A percentile compares a stretch with the other conserved stretches of the same genome.
These are phyloP conservation scores for Spisula solida DNA, from an alignment of 2,888 invertebrate genomes.

Conservation along the genomic window DNA sequence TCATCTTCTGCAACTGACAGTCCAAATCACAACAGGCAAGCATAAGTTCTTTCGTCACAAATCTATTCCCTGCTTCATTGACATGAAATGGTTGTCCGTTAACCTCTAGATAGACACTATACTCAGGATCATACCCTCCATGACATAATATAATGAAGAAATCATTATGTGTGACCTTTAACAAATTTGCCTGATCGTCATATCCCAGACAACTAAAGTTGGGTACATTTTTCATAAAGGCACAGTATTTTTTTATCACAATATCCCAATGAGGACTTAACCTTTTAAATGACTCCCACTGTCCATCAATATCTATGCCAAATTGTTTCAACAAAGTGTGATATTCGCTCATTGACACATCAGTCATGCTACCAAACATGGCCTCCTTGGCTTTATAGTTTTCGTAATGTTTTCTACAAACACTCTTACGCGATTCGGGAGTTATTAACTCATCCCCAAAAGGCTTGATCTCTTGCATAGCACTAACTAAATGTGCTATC, in stretches of 20 bases:
- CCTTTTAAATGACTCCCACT: constrained; percentile 47
- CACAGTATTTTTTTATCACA: constrained; percentile 53
- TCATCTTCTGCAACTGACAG: constrained; percentile 47
- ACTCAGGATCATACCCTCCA: constrained; percentile 51
- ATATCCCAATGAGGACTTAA: constrained; percentile 35
- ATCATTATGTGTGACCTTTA: constrained; percentile 61
- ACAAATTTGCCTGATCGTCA: constrained; percentile 57
- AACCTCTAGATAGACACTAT: constrained; percentile 48
- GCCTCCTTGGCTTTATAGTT: constrained; percentile 53
- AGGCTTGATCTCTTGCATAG: constrained; percentile 57
- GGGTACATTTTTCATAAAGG: constrained; percentile 63
- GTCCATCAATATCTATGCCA: constrained; percentile 63
- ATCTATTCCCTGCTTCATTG: constrained; percentile 63
- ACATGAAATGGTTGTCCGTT: constrained; percentile 61
- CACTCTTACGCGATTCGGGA: constrained; percentile 32
- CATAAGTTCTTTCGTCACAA: constrained; percentile 50
- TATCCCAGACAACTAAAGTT: constrained; percentile 48
- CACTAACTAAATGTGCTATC: constrained; percentile 29
- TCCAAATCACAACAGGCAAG: background rate
- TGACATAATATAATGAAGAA: constrained; percentile 59
- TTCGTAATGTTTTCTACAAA: constrained; percentile 55
- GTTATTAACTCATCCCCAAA: constrained; percentile 49
- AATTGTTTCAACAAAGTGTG: constrained; percentile 48
- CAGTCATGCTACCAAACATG: constrained; percentile 54
- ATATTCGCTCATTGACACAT: constrained; percentile 54